These are phyloP conservation scores for Cabera pusaria DNA, from an alignment of 2,888 invertebrate species.

Conservation along the genomic window DNA sequence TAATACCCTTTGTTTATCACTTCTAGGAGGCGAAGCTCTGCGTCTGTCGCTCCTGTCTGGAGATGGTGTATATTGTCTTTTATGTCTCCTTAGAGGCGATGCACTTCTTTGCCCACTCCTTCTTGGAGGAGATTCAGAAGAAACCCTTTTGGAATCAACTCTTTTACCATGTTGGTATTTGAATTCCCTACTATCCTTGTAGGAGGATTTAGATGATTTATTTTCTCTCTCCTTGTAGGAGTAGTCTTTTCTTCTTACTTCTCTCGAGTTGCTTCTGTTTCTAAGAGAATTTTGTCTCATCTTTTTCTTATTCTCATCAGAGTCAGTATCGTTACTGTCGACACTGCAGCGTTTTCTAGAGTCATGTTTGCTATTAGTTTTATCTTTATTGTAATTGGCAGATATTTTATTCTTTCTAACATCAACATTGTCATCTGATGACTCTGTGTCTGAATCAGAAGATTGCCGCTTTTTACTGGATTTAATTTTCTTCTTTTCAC, in stretches of 20 bases:
- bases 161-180: too few relatives aligned
- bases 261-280: constrained; percentile 1
- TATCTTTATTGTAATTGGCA: constrained; percentile 10
- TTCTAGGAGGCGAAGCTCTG: constrained; percentile 29
- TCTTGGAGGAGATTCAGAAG: neutral
- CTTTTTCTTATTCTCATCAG: constrained; percentile 34
- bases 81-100: constrained; percentile 3
- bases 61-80: too few relatives aligned
- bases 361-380: constrained; percentile 22
- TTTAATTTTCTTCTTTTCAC: constrained; percentile 43
- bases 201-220: neutral
- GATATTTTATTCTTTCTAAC: constrained; percentile 17
- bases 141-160: too few relatives aligned
- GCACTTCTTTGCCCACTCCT: constrained; percentile 3
- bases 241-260: neutral
- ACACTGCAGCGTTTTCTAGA: constrained; percentile 40
- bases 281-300: constrained; percentile 36
- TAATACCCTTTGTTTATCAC: constrained; percentile 26
- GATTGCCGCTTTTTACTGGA: constrained; percentile 36
- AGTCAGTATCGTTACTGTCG: constrained; percentile 33
- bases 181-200: too few relatives aligned
- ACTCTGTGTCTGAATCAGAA: constrained; percentile 19
- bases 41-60: constrained; percentile 1
- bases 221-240: neutral
- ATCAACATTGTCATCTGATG: constrained; percentile 30